These are phyloP conservation scores for Heterodera filipjevi DNA, from an alignment of 2,888 invertebrate species.

Conservation along the genomic window DNA sequence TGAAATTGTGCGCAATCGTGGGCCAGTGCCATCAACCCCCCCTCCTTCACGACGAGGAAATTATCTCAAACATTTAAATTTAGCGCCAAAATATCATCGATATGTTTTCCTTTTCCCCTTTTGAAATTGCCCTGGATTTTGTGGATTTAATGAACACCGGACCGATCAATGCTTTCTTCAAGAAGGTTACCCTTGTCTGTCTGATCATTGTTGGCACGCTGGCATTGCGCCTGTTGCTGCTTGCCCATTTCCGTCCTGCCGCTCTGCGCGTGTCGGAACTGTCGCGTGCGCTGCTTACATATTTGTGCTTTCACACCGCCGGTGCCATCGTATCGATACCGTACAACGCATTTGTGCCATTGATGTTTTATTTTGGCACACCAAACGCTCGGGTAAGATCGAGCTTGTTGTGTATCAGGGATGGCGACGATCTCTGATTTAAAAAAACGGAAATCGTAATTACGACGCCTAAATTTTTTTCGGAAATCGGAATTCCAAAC, in stretches of 20 bases:
- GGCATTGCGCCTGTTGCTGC: neutral
- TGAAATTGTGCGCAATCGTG: too few species aligned
- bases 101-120: neutral
- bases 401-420: neutral
- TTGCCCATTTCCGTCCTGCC: neutral
- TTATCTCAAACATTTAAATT: too few species aligned
- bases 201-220: neutral
- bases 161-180: neutral
- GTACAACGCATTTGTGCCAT: neutral
- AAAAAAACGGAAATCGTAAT: too few species aligned
- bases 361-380: neutral
- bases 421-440: too few species aligned
- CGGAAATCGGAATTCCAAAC: too few species aligned
- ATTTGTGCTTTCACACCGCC: neutral
- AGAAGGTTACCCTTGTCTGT: neutral
- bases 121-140: neutral
- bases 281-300: neutral
- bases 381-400: neutral
- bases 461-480: too few species aligned
- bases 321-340: neutral
- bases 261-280: neutral
- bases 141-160: neutral
- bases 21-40: too few species aligned
- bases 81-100: too few species aligned
- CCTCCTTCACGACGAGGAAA: too few species aligned